Percentiles rank a stretch among this genome's conserved stretches.
phyloP scores from a whole-genome alignment of 2,888 invertebrate species.

The Chydorus sphaericus region DNA sequence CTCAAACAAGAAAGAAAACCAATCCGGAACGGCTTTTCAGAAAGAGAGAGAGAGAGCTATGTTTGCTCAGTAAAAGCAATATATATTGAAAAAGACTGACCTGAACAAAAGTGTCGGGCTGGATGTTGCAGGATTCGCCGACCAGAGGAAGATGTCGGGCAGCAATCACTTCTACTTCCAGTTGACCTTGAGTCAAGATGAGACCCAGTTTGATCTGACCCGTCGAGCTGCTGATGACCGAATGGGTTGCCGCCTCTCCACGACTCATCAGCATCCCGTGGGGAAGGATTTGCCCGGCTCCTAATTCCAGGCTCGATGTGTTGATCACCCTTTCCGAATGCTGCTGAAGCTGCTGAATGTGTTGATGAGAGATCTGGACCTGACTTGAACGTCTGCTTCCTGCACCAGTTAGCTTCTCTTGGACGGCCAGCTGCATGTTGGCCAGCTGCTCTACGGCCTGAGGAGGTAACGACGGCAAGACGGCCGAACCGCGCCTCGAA shows the following conservation, averaged over 20 bases:
- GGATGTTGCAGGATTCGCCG: slow-evolving; percentile 50
- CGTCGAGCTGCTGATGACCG: not conserved
- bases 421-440: not conserved
- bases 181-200: slow-evolving; percentile 75
- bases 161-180: slow-evolving; percentile 71
- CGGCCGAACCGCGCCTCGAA: slow-evolving; percentile 12
- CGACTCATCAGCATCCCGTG: not conserved
- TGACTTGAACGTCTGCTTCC: not conserved
- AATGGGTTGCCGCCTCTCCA: not conserved
- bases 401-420: not conserved
- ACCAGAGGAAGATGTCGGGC: slow-evolving; percentile 52
- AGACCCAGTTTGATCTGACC: slow-evolving; percentile 78
- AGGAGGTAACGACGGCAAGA: no score
- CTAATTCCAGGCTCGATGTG: not conserved
- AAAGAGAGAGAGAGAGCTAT: no score
- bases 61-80: no score
- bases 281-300: slow-evolving; percentile 2
- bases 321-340: not conserved
- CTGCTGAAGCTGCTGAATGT: not conserved
- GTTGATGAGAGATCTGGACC: not conserved
- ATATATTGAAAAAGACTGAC: slow-evolving; percentile 32
- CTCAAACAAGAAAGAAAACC: no score
- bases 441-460: no score
- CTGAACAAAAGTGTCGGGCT: slow-evolving; percentile 75
- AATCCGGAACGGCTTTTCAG: no score